Percentiles rank a stretch among this genome's conserved stretches.
These are phyloP conservation scores for Limnephilus marmoratus DNA, from an alignment of 2,888 invertebrate species.

Conservation along the genomic window DNA sequence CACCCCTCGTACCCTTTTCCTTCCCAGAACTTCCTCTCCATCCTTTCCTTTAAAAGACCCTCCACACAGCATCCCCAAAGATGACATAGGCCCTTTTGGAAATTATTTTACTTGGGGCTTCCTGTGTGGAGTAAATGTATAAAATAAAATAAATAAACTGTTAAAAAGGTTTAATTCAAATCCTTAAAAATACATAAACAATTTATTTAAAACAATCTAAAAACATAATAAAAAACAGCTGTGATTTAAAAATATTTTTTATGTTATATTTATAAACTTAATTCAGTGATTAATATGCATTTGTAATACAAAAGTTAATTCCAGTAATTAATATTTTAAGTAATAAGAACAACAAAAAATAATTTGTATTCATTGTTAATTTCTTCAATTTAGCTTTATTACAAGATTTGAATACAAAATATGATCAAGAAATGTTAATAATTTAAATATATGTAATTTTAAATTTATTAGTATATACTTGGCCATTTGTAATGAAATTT, in stretches of 20 bases:
- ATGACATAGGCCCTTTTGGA: too few species aligned
- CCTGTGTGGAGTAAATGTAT: too few species aligned
- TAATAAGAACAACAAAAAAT: not conserved
- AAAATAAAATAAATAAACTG: not conserved
- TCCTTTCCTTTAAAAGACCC: too few species aligned
- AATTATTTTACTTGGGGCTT: too few species aligned
- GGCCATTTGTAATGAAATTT: not conserved
- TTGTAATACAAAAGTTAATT: not conserved
- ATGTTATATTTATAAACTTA: not conserved
- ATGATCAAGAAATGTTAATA: not conserved
- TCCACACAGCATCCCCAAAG: too few species aligned
- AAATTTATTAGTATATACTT: not conserved
- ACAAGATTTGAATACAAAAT: not conserved
- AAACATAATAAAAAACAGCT: not conserved
- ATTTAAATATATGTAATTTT: not conserved
- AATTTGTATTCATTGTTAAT: too few species aligned
- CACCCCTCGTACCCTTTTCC: too few species aligned
- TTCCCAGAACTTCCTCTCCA: too few species aligned
- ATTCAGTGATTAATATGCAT: not conserved
- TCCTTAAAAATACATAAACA: not conserved
- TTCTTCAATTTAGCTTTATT: not conserved
- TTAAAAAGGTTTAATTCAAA: not conserved
- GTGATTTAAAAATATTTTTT: not conserved
- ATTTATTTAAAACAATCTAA: not conserved
- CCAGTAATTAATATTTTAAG: not conserved